Base-by-base conservation (phyloP, 2,888 invertebrate species). In the Vesta saturnalis region DNA sequence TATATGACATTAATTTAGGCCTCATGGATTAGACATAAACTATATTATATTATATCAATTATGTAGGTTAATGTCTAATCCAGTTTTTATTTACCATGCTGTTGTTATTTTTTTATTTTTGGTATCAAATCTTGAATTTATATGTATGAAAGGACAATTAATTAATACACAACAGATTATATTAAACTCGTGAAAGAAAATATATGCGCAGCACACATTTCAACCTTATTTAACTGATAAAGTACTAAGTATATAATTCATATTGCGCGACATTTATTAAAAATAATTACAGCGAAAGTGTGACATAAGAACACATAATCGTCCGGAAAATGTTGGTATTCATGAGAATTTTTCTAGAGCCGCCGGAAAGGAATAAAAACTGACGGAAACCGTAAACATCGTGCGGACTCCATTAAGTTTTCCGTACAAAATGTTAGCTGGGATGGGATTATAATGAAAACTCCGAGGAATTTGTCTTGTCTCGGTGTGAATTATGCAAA, bases 401-500 rank as follows among this genome's bases (percentile, higher is more conserved):
- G 75, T 73, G 76, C 76, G 79, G 79, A 79, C 79, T 79, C 77
- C 80, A 80, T 81, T 79, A 80, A 78, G 77, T 78, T 77, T 78
- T 76, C 79, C 76, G 76, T 72, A 75, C 79, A 76, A 79, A 79
- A 77, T 74, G 77, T 75, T 71, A 65, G 72, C 74, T 60, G 76
- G 74, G 76, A 78, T 77, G 77, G 78, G 79, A 81, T 80, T 80
- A 81, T 81, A 80, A 81, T 81, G 81, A 80, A 80, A 81, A 81
- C 81, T 80, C 80, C 77, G 76, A 79, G 67, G 79, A 81, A 81
- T 81, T 81, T 81, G 81, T 81, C 81, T 81, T 81, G 81, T 80
- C 80, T 81, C 79, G 78, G 78, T 78, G 81, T 80, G 79, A 81
- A 81, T 81, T 81, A 81, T 81, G 81, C 80, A 81, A 81, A 81